Evolutionary conservation across 1,140 invertebrate species (phyloP).

Genomic region (Holotrichia oblita): DNA sequence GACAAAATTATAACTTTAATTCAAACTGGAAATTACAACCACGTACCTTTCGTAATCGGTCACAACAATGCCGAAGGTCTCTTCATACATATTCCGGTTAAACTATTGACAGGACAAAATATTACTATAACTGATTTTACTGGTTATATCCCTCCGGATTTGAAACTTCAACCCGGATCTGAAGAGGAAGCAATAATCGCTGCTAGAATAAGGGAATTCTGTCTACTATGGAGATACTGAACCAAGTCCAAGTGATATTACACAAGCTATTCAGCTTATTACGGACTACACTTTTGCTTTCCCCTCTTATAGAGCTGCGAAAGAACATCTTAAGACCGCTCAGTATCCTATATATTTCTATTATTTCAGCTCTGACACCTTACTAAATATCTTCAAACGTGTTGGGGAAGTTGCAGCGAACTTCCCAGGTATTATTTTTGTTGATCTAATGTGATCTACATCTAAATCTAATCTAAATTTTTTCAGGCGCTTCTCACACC

Average conservation of each 20-base stretch:
- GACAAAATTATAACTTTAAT: background rate
- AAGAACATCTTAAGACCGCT: background rate
- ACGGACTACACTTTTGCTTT: background rate
- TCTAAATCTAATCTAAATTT: too few relatives aligned
- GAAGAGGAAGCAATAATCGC: constrained; percentile 60
- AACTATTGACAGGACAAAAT: background rate
- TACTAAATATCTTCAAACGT: constrained; percentile 64
- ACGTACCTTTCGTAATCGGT: constrained; percentile 1
- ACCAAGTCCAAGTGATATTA: constrained; percentile 58
- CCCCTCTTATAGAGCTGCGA: background rate
- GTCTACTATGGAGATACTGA: constrained; percentile 64
- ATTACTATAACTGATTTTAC: constrained; percentile 43
- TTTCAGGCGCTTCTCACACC: background rate
- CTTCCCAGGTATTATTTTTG: background rate
- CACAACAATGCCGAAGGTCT: background rate
- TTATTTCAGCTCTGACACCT: constrained; percentile 63
- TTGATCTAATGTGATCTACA: too few relatives aligned
- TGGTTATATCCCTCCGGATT: constrained; percentile 58
- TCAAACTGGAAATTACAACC: constrained; percentile 3
- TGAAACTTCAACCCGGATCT: constrained; percentile 60
- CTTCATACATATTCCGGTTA: background rate
- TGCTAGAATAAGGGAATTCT: constrained; percentile 63
- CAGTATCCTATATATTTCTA: constrained; percentile 62
- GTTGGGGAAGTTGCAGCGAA: constrained; percentile 38
- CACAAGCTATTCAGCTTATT: constrained; percentile 38